Percentiles rank a stretch among this genome's conserved stretches.
Conservation (phyloP, 1,140 invertebrate species). For the Bombus polaris region DNA sequence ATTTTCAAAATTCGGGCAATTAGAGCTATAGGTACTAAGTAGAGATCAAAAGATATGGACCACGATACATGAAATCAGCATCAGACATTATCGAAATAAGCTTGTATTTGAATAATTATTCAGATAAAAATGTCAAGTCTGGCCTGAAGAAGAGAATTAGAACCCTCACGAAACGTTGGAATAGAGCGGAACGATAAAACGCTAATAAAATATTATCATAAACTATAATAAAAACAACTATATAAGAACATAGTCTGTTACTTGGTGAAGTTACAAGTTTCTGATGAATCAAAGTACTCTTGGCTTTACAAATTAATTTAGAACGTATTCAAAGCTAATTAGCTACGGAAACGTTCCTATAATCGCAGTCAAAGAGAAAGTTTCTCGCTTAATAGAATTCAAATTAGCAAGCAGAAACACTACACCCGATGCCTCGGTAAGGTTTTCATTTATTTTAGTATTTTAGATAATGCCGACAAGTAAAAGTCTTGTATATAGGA, state of each 20-base stretch:
- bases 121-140: too few species aligned
- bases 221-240: not conserved
- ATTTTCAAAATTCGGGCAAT: not conserved
- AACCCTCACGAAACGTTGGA: not conserved
- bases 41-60: not conserved
- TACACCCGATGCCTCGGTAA: too few species aligned
- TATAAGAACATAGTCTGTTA: not conserved
- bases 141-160: not conserved
- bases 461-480: not conserved
- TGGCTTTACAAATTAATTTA: conserved; percentile 4
- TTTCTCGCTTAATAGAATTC: not conserved
- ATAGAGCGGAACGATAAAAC: too few species aligned
- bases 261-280: not conserved
- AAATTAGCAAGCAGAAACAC: not conserved
- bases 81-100: too few species aligned
- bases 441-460: not conserved
- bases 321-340: not conserved
- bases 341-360: not conserved
- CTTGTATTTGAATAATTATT: too few species aligned
- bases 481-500: not conserved
- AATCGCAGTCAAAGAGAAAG: not conserved
- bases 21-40: not conserved
- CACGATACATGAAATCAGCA: too few species aligned
- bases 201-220: not conserved
- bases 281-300: not conserved